Evolutionary conservation across 2,888 invertebrate genomes (phyloP), one percentile per base, ranked within the genome.

Genomic region (Tipula unca): DNA sequence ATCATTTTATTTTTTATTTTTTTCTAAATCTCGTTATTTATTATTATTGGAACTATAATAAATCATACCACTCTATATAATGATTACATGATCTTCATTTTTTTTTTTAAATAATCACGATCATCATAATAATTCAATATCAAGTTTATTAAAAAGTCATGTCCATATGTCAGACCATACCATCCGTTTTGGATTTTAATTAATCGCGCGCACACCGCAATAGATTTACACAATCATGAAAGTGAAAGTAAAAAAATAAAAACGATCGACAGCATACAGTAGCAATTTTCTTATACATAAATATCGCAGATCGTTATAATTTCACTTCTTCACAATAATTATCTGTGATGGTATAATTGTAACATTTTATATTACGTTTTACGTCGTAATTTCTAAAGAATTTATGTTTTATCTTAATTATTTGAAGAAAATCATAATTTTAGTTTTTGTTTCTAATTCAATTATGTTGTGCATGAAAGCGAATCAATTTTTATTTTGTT

Each of bases 401-500:
- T 17, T 48, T 20, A 69, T 69, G 13, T 69, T 69, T 48, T 69
- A 25, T 69, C 69, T 69, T 69, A 25, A 69, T 25, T 20, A 8
- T 25, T 25, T 69, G 69, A 69, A 69, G 69, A 69, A 25, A 69
- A 69, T 69, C 69, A 69, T 48, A n/a, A 0, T 17, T n/a, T 48
- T 48, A 17, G 25, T 69, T 25, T 48, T 48, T 48, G n/a, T 48
- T 48, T 48, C 48, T 69, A 69, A 25, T 69, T 69, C 69, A 69
- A 69, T 69, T 69, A 69, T 69, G 69, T 69, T 69, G 69, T 25
- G 69, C 69, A 69, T 69, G 69, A 69, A 69, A 69, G 69, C 69
- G 69, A 69, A 69, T 69, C 25, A 69, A 69, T 69, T 69, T 69
- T 69, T 10, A 69, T 69, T 25, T 69, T 69, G 5, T 42, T 48